Evolutionary conservation across 2,888 invertebrate genomes (phyloP), one percentile per base, ranked within the genome.

Genomic region (Nebria salina): DNA sequence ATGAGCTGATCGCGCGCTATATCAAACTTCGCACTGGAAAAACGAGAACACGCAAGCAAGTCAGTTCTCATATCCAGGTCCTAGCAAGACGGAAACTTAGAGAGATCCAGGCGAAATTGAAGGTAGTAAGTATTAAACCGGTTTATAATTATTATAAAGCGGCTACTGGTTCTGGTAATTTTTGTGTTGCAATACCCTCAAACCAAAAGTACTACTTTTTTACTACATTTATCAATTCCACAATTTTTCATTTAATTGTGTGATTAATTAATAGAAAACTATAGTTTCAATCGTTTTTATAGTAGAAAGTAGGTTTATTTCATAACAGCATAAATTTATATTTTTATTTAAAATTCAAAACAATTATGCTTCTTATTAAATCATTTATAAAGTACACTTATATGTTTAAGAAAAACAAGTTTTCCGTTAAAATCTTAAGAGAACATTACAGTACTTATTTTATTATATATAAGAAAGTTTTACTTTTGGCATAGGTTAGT

Each of bases 1-100:
- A 99, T 92, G 99, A 99, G 93, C 92, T 99, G 89, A 99, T 99
- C 91, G 99, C 99, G 86, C 94, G 99, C 88, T 99, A 99, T 92
- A 99, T 99, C 90, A 99, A 99, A 93, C 92, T 99, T 88, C 94
- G 99, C 87, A 99, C 99, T 86, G 99, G 99, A 85, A 99, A 99
- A 90, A 99, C 99, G 90, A 94, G 99, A 89, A 99, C 99, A 89
- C 93, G 99, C 89, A 99, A 99, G 91, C 99, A 99, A 92, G 99
- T 99, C 87, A 99, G 99, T 87, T 99, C 98, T 87, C 99, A 99
- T 90, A 99, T 99, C 90, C 99, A 99, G 91, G 99, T 99, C 88
- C 93, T 99, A 89, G 99, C 99, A 86, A 94, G 99, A 90, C 93
- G 99, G 91, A 99, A 98, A 93, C 93, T 98, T 86, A 94, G 99